Evolutionary conservation across 2,888 invertebrate species (phyloP), one percentile per base, ranked within the genome.

Genomic region (Crocallis elinguaria): DNA sequence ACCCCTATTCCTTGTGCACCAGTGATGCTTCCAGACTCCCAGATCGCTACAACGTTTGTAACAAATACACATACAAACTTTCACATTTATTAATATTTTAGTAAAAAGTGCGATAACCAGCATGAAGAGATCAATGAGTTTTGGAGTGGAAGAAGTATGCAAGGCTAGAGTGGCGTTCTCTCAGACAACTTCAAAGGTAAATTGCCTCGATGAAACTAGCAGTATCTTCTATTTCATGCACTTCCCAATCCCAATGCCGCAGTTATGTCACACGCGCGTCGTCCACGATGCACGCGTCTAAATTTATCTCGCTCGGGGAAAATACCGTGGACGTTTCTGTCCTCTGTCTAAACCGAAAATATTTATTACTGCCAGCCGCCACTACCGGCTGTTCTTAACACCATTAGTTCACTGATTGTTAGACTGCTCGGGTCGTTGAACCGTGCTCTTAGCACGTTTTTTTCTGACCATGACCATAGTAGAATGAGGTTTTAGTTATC

Each of bases 201-300:
- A n/a, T n/a, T n/a, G n/a, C n/a, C n/a, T n/a, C n/a, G n/a, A n/a
- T n/a, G n/a, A n/a, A n/a, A n/a, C n/a, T 23, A 8, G 25, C 9
- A 9, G 2, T n/a, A 25, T n/a, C 1, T 7, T 25, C 3, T 3
- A 9, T 25, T 5, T 23, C 41, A 68, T 74, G 71, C 74, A 77
- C 65, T 75, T 69, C 64, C 64, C 60, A 62, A 71, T 45, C 30
- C 32, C 62, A 58, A 57, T 62, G 63, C 66, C 54, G 48, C 39
- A 33, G 69, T 79, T 81, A 79, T 79, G 75, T 82, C 79, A 80
- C 67, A 25, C 29, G 48, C 41, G 29, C 39, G 29, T 19, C 29
- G 14, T 53, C 35, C 56, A 37, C 65, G 67, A 75, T 82, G 79
- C 76, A 79, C 49, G 56, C 57, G 41, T 68, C 82, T 79, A 83